Evolutionary conservation across 2,797 vertebrate genomes (phyloP).

Genomic region (Cirrhinus molitorella): DNA sequence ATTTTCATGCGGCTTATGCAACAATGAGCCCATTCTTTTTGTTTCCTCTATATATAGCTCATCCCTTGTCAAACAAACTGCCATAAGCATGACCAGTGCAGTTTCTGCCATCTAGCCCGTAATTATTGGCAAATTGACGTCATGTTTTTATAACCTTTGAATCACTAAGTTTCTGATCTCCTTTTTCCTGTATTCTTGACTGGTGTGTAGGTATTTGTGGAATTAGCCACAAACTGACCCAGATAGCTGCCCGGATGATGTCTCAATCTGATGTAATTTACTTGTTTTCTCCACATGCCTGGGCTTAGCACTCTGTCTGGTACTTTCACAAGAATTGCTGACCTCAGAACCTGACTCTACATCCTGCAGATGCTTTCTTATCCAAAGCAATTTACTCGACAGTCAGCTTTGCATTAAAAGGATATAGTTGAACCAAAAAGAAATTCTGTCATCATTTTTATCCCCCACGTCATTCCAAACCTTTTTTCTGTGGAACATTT

Average conservation of each 20-base stretch:
- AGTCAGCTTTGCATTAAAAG: background rate
- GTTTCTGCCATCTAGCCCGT: conserved; percentile 47
- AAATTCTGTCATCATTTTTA: background rate
- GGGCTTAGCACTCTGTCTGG: background rate
- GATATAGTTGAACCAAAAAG: background rate
- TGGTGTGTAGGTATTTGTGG: background rate
- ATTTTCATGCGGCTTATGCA: conserved; percentile 40
- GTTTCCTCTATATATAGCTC: conserved; percentile 33
- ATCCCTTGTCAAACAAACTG: conserved; percentile 11
- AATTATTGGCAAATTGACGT: conserved; percentile 13
- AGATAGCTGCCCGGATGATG: background rate
- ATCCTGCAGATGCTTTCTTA: background rate
- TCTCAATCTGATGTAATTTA: background rate
- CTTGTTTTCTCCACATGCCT: background rate
- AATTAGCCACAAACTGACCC: background rate
- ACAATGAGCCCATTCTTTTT: conserved; percentile 44
- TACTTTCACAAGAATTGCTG: background rate
- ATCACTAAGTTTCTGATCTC: background rate
- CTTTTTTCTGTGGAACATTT: background rate
- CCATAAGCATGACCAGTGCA: conserved; percentile 44
- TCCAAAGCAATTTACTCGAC: background rate
- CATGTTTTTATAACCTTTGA: conserved; percentile 30
- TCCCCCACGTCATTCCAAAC: background rate
- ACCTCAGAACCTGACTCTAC: background rate
- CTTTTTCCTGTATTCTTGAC: background rate